Percentiles rank a stretch among this genome's conserved stretches.
Evolutionary conservation across 2,797 vertebrate genomes (phyloP).

Genomic region (Rhinatrema bivittatum): DNA sequence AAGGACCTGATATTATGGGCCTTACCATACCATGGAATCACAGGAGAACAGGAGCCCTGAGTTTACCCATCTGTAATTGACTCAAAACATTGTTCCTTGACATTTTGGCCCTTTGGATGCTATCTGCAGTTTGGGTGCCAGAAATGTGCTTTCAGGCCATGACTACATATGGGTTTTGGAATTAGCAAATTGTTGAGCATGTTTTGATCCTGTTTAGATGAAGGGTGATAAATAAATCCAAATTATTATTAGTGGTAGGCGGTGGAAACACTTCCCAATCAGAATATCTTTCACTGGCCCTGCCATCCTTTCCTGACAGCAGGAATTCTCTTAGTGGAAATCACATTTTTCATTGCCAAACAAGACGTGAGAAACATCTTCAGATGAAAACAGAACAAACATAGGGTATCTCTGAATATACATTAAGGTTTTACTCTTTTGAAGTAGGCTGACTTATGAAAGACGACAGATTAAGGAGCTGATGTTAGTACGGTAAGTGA

Average conservation of each 20-base stretch:
- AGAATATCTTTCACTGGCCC: constrained; percentile 27
- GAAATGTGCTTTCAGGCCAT: no score
- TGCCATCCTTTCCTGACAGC: constrained; percentile 20
- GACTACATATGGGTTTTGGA: no score
- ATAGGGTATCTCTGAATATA: constrained; percentile 27
- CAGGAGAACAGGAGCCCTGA: no score
- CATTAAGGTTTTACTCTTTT: constrained; percentile 25
- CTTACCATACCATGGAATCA: no score
- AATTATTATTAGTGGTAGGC: constrained; percentile 30
- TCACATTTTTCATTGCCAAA: constrained; percentile 31
- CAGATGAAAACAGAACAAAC: constrained; percentile 12
- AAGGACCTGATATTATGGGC: no score
- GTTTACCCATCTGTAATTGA: no score
- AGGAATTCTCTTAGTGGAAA: constrained; percentile 34
- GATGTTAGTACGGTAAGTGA: constrained; percentile 40
- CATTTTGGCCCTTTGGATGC: no score
- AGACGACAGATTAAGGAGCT: constrained; percentile 46
- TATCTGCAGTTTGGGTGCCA: no score
- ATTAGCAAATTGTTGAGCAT: no score
- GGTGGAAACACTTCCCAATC: constrained; percentile 14
- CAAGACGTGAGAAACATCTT: constrained; percentile 22
- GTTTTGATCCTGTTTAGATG: no score
- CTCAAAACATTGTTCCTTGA: no score
- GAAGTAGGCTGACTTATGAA: constrained; percentile 31
- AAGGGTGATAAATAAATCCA: no score